Evolutionary conservation across 2,113 vertebrate species (phyloP), one percentile per base, ranked within the genome.

Genomic region (Scopus umbretta): DNA sequence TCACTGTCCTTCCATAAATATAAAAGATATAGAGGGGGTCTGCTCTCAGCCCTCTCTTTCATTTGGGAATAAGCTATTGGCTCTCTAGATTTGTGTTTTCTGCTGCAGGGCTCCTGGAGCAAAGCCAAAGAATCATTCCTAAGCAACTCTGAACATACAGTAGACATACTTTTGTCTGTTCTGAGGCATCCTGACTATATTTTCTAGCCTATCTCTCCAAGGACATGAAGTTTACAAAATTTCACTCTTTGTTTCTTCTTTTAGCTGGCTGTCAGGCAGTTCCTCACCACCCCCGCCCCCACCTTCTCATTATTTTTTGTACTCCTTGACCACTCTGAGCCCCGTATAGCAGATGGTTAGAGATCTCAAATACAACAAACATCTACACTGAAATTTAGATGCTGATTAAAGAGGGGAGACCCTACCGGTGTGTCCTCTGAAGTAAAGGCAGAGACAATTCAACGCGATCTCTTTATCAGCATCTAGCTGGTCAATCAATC

Each of bases 1-100:
- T 75, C 66, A 88, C 59, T 92, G 16, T 93, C 72, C 80, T 86
- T 76, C 90, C 47, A 81, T 45, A 88, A 71, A 94, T 73, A 86
- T 15, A 59, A 79, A 86, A 88, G 86, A 52, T n/a, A 68, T 15
- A 86, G 80, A 96, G 65, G 21, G 34, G 13, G 30, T 91, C 61
- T 94, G 55, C 47, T 61, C 18, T 83, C 43, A 70, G 50, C 18
- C 11, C 11, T 68, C 19, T 38, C 53, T 81, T 63, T 83, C 30
- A 61, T 67, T 86, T n/a, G 15, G 18, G 40, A 86, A 59, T 71
- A 67, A 59, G 21, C 16, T 79, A 71, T 43, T 38, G 27, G 17
- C 10, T 86, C 27, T 34, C 26, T 66, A 78, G 73, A 61, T 72
- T 81, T 86, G 47, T 63, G 16, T 38, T 83, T 75, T 75, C 61